phyloP scores from a whole-genome alignment of 2,888 invertebrate genomes.

The Dermolepida albohirtum region DNA sequence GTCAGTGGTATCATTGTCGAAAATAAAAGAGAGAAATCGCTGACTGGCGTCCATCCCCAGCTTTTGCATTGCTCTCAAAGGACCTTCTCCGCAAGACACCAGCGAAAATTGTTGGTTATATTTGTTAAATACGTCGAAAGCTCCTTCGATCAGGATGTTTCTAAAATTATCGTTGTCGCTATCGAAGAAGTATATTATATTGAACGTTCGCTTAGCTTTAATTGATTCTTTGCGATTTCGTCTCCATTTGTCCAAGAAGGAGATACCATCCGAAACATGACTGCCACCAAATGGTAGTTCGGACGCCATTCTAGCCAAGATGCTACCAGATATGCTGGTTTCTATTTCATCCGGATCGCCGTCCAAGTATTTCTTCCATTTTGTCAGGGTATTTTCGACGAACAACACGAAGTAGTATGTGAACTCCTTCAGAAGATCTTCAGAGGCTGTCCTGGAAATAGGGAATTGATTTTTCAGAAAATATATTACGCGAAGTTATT shows the following conservation, averaged over 20 bases:
- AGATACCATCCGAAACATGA: too few relatives aligned
- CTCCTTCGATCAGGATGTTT: conserved; percentile 30
- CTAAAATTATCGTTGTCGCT: conserved; percentile 35
- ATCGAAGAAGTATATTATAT: not conserved
- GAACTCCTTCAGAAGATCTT: conserved; percentile 6
- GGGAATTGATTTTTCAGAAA: too few relatives aligned
- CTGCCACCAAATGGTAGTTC: not conserved
- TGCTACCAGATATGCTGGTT: not conserved
- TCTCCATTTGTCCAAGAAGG: too few relatives aligned
- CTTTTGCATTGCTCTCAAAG: conserved; percentile 45
- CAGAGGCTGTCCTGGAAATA: conserved; percentile 1
- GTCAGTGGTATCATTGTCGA: conserved; percentile 24
- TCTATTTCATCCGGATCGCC: not conserved
- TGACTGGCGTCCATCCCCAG: conserved; percentile 41
- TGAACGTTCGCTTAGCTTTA: too few relatives aligned
- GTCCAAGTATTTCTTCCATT: not conserved
- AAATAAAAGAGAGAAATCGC: conserved; percentile 33
- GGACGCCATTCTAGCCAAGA: not conserved
- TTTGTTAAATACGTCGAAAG: conserved; percentile 42
- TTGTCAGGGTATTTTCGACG: not conserved
- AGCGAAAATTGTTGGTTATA: conserved; percentile 41
- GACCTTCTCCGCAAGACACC: conserved; percentile 37
- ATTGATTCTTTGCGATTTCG: too few relatives aligned
- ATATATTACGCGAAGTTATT: too few relatives aligned
- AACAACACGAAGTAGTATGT: not conserved